Base-by-base conservation (phyloP, 2,113 vertebrate genomes). In the Blennius ocellaris region DNA sequence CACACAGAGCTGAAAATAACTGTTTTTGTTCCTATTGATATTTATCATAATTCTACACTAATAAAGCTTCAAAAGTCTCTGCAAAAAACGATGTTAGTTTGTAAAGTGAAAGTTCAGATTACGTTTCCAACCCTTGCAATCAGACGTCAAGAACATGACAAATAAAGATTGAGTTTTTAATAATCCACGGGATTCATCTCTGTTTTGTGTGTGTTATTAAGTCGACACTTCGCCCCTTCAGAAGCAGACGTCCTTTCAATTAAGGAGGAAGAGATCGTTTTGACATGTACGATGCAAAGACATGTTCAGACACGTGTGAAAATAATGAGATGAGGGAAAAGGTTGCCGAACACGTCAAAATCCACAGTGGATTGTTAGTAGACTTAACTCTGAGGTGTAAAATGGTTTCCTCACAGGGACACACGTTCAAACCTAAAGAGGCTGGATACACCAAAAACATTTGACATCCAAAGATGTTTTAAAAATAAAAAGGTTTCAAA, bases 291-390 rank as follows among this genome's bases (percentile, higher is more conserved):
- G 64, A 62, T 49, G 38, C 7, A 62, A 5, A 43, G 59, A 69
- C 49, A 30, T 56, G 73, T 74, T 69, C 64, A 81, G 40, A 78
- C 69, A 78, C 52, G 72, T 41, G 36, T 56, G 52, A 50, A 71
- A 74, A 64, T 65, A 63, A 70, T 39, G 63, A 57, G 61, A 67
- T n/a, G 12, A 58, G 44, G 12, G 16, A 69, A 47, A 56, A 8
- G 11, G 39, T 52, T 37, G 38, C 37, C 72, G 68, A 55, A 54
- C 48, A 65, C 16, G 1, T 55, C 11, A 12, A 69, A 58, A 74
- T 60, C 45, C 15, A 61, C 6, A 44, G 38, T 11, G 6, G 63
- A 61, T 68, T 43, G 40, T 69, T 69, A 16, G 7, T 15, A 3
- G 37, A 53, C 38, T 60, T 15, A 47, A 36, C 38, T n/a, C 30